Evolutionary conservation across 2,797 vertebrate genomes (phyloP), one percentile per base, ranked within the genome.

Genomic region (Pangasius sanitwongsei): DNA sequence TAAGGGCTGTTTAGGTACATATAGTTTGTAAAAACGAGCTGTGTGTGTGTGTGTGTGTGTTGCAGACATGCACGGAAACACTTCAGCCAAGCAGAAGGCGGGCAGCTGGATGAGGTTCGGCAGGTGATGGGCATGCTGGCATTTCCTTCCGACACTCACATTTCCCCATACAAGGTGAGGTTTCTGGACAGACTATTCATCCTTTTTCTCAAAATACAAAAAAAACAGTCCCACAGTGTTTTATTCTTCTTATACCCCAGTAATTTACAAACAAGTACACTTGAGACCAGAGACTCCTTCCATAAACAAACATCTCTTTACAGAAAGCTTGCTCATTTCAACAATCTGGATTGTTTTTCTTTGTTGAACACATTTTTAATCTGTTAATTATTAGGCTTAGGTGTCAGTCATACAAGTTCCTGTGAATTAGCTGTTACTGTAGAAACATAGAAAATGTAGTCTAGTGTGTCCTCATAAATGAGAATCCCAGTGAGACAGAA

Each of bases 41-140:
- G 31, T 34, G 0, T 2, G 2, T 41, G 41, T 91, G 0, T 37
- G 37, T 44, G 41, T 44, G 41, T 89, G 1, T 91, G 0, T 93
- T 91, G 88, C 90, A 99, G 99, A 95, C 99, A 99, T 89, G 99
- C 99, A 25, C 97, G 98, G 90, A 99, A 99, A 93, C 98, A 99
- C 93, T 99, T 99, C 96, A 99, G 98, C 91, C 98, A 99, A 94
- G 99, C 99, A 37, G 99, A 99, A 89, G 99, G 99, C 0, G 98
- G 98, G 87, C 99, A 99, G 95, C 91, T 99, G 96, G 99, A 99
- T 86, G 99, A 99, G 92, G 99, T 99, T 77, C 97, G 98, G 89
- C 99, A 99, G 95, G 98, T 98, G 96, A 99, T 99, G 99, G 99
- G 99, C 89, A 99, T 99, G 99, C 95, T 99, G 95, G 99, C 99